These are phyloP conservation scores for Oenanthe melanoleuca DNA, from an alignment of 2,113 vertebrate species.

Conservation along the genomic window DNA sequence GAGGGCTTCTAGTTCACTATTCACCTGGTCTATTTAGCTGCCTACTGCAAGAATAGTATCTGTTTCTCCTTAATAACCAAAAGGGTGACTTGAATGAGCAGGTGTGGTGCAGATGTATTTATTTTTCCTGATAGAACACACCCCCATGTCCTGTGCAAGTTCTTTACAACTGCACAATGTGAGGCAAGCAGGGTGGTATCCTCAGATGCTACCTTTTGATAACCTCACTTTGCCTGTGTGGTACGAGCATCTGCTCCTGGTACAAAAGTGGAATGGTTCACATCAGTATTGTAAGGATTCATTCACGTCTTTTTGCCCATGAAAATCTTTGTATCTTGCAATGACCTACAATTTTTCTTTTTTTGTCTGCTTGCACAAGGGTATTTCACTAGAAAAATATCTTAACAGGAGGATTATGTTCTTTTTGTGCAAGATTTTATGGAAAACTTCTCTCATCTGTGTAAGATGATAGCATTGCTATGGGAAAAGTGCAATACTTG, in stretches of 20 bases:
- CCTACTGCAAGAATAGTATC: background rate
- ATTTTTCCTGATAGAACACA: background rate
- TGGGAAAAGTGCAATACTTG: background rate
- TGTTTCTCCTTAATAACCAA: background rate
- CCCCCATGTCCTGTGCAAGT: background rate
- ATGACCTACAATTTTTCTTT: background rate
- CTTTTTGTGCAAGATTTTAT: background rate
- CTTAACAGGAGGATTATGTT: background rate
- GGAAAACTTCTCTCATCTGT: background rate
- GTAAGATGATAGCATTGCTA: background rate
- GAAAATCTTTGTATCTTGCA: background rate
- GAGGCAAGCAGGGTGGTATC: background rate
- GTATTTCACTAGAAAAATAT: background rate
- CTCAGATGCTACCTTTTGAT: background rate
- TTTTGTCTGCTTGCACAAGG: background rate
- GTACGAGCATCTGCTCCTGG: background rate
- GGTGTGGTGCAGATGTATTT: rapidly evolving
- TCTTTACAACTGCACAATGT: background rate
- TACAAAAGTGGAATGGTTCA: background rate
- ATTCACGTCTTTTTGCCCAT: background rate
- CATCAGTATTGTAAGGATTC: rapidly evolving
- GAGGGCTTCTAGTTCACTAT: background rate
- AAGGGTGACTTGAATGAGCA: background rate
- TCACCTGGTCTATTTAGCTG: background rate
- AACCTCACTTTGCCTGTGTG: background rate